These are phyloP conservation scores for Melanogrammus aeglefinus DNA, from an alignment of 2,797 vertebrate genomes.

Conservation along the genomic window DNA sequence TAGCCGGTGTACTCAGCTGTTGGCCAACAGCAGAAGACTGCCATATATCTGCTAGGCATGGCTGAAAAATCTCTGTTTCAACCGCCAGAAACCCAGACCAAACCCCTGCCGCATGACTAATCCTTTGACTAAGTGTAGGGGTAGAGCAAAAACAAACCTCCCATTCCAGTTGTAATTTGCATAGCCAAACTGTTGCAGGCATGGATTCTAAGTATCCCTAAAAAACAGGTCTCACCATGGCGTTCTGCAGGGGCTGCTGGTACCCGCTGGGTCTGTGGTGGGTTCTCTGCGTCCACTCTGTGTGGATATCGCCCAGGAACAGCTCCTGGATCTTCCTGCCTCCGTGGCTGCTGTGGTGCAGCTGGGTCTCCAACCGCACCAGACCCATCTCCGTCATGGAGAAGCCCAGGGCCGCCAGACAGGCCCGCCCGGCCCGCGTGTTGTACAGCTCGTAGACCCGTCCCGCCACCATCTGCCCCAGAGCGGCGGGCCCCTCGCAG, in stretches of 20 bases:
- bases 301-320: constrained; percentile 87
- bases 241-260: constrained; percentile 85
- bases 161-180: not conserved
- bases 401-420: constrained; percentile 78
- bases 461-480: constrained; percentile 64
- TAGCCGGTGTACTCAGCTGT: not conserved
- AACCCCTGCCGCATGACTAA: not conserved
- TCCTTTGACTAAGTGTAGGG: not conserved
- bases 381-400: constrained; percentile 87
- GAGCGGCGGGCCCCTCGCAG: constrained; percentile 59
- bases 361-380: constrained; percentile 77
- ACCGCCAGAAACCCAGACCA: not conserved
- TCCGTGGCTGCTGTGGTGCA: constrained; percentile 59
- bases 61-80: not conserved
- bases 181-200: not conserved
- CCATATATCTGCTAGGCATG: not conserved
- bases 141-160: not conserved
- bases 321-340: constrained; percentile 78
- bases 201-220: not conserved
- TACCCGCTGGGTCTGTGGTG: constrained; percentile 85
- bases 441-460: constrained; percentile 80
- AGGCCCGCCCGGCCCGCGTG: constrained; percentile 69
- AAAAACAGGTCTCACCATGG: constrained; percentile 77
- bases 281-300: constrained; percentile 77
- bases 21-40: not conserved